A percentile compares a stretch with the other conserved stretches of the same genome.
phyloP scores from a whole-genome alignment of 2,888 invertebrate species.

The Tholera decimalis region DNA sequence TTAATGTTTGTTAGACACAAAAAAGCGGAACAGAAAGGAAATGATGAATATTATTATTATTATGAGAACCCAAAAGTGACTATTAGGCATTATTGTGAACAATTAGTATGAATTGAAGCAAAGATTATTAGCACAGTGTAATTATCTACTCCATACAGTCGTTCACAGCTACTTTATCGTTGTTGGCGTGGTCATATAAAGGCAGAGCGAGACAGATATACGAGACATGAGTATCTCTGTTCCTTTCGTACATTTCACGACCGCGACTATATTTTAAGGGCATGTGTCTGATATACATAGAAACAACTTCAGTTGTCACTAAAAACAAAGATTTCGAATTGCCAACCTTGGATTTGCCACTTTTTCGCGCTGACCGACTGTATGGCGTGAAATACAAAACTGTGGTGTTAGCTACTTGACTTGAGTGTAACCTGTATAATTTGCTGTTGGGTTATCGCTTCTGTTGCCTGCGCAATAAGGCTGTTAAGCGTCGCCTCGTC shows the following conservation, averaged over 20 bases:
- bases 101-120: constrained; percentile 57
- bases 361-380: constrained; percentile 28
- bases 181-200: neutral
- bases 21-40: constrained; percentile 47
- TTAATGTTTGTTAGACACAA: constrained; percentile 45
- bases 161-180: neutral
- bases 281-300: no score
- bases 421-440: constrained; percentile 87
- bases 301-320: neutral
- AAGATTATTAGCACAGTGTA: constrained; percentile 51
- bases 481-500: constrained; percentile 90
- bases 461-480: constrained; percentile 90
- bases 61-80: constrained; percentile 48
- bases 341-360: neutral
- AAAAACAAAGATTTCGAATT: neutral
- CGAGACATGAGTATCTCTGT: neutral
- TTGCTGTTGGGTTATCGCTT: constrained; percentile 90
- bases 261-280: no score
- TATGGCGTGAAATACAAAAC: constrained; percentile 47
- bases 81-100: constrained; percentile 21
- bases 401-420: constrained; percentile 57
- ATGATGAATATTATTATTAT: constrained; percentile 32
- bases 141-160: constrained; percentile 41
- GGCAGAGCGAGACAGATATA: neutral
- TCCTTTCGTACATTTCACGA: neutral